Evolutionary conservation across 2,113 vertebrate genomes (phyloP), one percentile per base, ranked within the genome.

Genomic region (Columba livia): DNA sequence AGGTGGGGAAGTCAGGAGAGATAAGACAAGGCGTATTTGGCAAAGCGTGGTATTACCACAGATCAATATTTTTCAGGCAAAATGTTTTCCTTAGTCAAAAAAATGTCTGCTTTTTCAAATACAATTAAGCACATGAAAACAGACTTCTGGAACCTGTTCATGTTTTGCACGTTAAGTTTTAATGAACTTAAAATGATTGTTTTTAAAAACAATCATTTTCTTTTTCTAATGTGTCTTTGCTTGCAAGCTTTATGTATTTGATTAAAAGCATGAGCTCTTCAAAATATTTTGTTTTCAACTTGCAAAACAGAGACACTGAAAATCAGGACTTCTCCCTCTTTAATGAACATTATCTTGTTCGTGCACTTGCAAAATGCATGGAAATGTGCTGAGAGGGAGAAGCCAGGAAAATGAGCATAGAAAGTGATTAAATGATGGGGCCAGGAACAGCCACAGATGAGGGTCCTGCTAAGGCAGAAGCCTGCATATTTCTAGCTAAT

Each of bases 11-110:
- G 95, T 42, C 62, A 29, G 81, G 38, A 78, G 67, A 94, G 96
- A 96, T 96, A 96, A 96, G 92, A 32, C 71, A 78, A 90, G 38
- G 80, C 79, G 9, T 23, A 7, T 64, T 26, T 96, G 94, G 93
- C 95, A 86, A 65, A 24, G 72, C 17, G 0, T 1, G 3, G 50
- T 16, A 42, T n/a, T 66, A 47, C 48, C 58, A 9, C 73, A 75
- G 88, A 96, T 97, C 88, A 90, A 50, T 92, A 82, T 96, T 94
- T 85, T 81, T 75, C 93, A 69, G 50, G 25, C 42, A 56, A 75
- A 96, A 44, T 89, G 18, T 93, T 96, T 93, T 94, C 47, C 62
- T 87, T 47, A 12, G 31, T 1, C 65, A 65, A 69, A 90, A 95
- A 93, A 58, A 0, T 5, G 6, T 29, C 82, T 62, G 73, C 48